phyloP scores from a whole-genome alignment of 2,888 invertebrate species.

The Frankliniella intonsa region DNA sequence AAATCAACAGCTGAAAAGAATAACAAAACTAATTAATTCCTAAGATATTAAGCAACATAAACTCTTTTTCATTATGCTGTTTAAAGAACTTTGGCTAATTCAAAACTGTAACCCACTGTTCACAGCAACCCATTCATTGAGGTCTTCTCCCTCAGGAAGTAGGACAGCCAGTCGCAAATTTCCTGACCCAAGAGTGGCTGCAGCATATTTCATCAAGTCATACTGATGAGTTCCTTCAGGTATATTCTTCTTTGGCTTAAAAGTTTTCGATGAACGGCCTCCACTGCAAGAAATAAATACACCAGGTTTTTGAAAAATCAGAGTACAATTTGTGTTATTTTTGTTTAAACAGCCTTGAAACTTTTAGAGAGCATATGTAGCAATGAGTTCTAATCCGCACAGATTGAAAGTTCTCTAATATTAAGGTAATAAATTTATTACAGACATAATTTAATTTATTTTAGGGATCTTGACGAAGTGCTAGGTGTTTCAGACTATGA shows the following conservation, averaged over 20 bases:
- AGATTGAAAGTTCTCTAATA: too few species aligned
- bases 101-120: constrained; percentile 72
- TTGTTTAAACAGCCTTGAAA: too few species aligned
- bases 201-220: constrained; percentile 99
- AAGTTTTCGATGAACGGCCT: constrained; percentile 91
- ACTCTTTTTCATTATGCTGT: background rate
- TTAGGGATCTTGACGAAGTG: too few species aligned
- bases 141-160: constrained; percentile 97
- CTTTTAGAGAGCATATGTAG: too few species aligned
- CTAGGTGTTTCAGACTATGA: too few species aligned
- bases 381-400: too few species aligned
- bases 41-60: background rate
- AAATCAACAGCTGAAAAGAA: constrained; percentile 87
- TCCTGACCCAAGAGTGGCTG: constrained; percentile 95
- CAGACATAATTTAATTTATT: background rate
- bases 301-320: background rate
- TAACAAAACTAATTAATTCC: background rate
- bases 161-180: constrained; percentile 93
- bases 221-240: constrained; percentile 98
- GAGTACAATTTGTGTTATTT: background rate
- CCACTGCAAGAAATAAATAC: constrained; percentile 54
- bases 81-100: background rate
- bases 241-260: constrained; percentile 98
- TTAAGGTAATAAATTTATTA: background rate
- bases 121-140: constrained; percentile 99